Evolutionary conservation across 2,113 vertebrate genomes (phyloP).

Genomic region (Antigone vipio): DNA sequence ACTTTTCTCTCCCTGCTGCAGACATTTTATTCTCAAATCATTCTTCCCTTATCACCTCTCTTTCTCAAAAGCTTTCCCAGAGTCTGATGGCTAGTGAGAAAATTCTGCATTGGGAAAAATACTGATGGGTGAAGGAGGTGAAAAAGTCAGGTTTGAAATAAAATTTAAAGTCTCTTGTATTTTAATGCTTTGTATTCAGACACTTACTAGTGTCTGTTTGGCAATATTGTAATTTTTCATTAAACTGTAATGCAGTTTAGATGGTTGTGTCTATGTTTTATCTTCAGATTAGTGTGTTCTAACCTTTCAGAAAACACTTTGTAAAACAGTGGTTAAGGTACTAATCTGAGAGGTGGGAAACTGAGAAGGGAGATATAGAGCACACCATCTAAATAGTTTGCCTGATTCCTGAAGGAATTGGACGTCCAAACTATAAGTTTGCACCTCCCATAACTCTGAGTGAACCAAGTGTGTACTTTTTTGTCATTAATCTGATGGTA

Average conservation of each 20-base stretch:
- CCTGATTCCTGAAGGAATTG: neutral
- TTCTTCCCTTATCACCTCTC: conserved; percentile 36
- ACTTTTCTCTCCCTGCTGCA: neutral
- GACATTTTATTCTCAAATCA: conserved; percentile 37
- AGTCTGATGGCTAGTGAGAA: neutral
- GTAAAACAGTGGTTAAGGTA: neutral
- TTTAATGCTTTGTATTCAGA: neutral
- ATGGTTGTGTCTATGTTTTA: neutral
- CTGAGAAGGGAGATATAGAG: neutral
- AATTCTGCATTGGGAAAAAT: neutral
- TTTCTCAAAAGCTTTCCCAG: conserved; percentile 6
- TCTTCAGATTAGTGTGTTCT: neutral
- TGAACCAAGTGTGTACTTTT: neutral
- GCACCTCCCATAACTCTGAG: neutral
- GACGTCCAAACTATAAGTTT: neutral
- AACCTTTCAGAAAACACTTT: neutral
- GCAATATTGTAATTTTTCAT: neutral
- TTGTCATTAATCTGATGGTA: neutral
- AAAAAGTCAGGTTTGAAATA: neutral
- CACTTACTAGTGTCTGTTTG: neutral
- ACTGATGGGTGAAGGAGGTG: neutral
- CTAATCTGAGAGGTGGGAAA: neutral
- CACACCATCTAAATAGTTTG: neutral
- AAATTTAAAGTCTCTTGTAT: neutral
- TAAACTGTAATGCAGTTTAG: neutral